phyloP scores from a whole-genome alignment of 1,140 invertebrate species.

The Oscheius sp. region DNA sequence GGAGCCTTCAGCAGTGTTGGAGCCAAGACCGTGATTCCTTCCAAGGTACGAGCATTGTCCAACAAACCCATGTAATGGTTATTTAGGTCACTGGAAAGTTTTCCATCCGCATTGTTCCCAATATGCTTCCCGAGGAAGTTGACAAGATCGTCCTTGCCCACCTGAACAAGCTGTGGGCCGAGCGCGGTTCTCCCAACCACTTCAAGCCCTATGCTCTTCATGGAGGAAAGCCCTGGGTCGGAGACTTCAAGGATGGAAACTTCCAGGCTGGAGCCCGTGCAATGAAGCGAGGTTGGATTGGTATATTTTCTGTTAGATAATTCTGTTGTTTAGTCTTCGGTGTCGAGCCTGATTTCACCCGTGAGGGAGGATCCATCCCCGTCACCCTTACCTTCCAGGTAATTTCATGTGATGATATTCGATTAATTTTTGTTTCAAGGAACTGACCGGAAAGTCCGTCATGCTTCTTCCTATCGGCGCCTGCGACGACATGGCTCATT shows the following conservation, averaged over 20 bases:
- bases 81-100: constrained; percentile 87
- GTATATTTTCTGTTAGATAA: too few species aligned
- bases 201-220: constrained; percentile 73
- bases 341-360: constrained; percentile 86
- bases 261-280: constrained; percentile 81
- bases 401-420: background rate
- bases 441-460: constrained; percentile 86
- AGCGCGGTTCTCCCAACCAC: constrained; percentile 78
- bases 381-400: constrained; percentile 82
- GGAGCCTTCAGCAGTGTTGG: constrained; percentile 88
- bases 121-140: constrained; percentile 71
- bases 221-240: constrained; percentile 82
- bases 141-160: constrained; percentile 72
- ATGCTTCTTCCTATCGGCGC: constrained; percentile 81
- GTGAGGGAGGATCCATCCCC: constrained; percentile 93
- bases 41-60: constrained; percentile 29
- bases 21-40: constrained; percentile 89
- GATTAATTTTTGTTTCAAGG: constrained; percentile 75
- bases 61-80: background rate
- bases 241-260: constrained; percentile 83
- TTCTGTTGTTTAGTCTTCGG: too few species aligned
- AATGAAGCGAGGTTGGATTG: constrained; percentile 75
- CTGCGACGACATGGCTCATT: constrained; percentile 92
- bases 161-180: constrained; percentile 70
- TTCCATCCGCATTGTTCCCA: constrained; percentile 89